Conservation (phyloP, 2,888 invertebrate species). For the Rhagium mordax region DNA sequence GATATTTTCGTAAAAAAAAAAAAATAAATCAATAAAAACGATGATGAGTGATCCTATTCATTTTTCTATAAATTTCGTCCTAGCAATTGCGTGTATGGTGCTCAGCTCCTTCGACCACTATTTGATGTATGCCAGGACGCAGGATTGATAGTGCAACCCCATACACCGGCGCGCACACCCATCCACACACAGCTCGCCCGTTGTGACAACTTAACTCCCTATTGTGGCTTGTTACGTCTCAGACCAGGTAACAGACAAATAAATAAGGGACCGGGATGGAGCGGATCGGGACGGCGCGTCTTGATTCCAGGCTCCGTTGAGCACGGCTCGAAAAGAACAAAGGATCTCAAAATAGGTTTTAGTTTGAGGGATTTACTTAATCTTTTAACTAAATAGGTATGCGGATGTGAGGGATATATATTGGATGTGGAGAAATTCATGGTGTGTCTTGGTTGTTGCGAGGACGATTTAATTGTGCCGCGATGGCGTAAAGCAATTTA, state of each 20-base stretch:
- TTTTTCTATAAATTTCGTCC: too few species aligned
- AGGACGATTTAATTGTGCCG: slow-evolving; percentile 8
- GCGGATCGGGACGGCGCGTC: neutral
- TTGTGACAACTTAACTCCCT: slow-evolving; percentile 18
- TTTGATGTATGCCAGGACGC: neutral
- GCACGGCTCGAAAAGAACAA: slow-evolving; percentile 29
- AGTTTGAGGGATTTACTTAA: slow-evolving; percentile 30
- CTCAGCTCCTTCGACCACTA: neutral
- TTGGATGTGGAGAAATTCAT: slow-evolving; percentile 11
- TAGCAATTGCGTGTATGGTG: too few species aligned
- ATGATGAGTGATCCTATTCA: too few species aligned
- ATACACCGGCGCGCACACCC: slow-evolving; percentile 2
- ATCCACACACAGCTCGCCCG: neutral
- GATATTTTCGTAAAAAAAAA: too few species aligned
- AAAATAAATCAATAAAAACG: too few species aligned
- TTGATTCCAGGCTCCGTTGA: slow-evolving; percentile 10
- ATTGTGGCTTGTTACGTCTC: slow-evolving; percentile 27
- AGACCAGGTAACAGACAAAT: slow-evolving; percentile 30
- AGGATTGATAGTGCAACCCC: neutral
- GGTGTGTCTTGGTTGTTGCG: neutral
- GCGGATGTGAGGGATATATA: slow-evolving; percentile 10
- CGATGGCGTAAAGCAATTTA: too few species aligned
- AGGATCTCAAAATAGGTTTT: slow-evolving; percentile 25
- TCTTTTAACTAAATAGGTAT: slow-evolving; percentile 32
- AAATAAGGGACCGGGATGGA: slow-evolving; percentile 17